Conservation (phyloP, 2,113 vertebrate genomes). For the Bungarus multicinctus region DNA sequence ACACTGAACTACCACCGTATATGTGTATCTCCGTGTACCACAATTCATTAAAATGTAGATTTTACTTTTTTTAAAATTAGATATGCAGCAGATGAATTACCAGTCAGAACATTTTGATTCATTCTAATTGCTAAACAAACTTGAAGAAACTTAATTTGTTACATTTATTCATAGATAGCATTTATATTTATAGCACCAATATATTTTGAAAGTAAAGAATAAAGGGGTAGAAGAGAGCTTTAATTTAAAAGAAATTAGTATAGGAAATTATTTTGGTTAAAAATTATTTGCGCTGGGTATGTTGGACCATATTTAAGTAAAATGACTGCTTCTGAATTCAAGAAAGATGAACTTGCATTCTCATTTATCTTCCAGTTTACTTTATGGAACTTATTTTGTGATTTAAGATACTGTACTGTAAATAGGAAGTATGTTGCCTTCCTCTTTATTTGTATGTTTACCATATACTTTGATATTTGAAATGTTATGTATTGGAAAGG, state of each 20-base stretch:
- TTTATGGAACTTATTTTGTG: slow-evolving; percentile 79
- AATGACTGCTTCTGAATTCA: slow-evolving; percentile 69
- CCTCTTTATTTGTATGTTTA: slow-evolving; percentile 88
- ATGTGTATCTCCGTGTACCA: slow-evolving; percentile 46
- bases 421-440: slow-evolving; percentile 80
- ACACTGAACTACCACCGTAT: slow-evolving; percentile 61
- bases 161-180: slow-evolving; percentile 71
- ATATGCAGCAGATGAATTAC: slow-evolving; percentile 54
- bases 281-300: slow-evolving; percentile 80
- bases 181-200: slow-evolving; percentile 77
- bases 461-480: slow-evolving; percentile 94
- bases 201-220: slow-evolving; percentile 67
- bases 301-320: slow-evolving; percentile 78
- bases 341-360: slow-evolving; percentile 68
- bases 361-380: slow-evolving; percentile 76
- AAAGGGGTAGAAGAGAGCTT: slow-evolving; percentile 71
- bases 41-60: slow-evolving; percentile 47
- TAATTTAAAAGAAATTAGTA: slow-evolving; percentile 77
- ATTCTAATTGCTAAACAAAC: slow-evolving; percentile 67
- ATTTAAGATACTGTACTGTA: slow-evolving; percentile 89
- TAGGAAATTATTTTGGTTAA: slow-evolving; percentile 81
- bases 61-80: slow-evolving; percentile 21
- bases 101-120: slow-evolving; percentile 50
- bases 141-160: slow-evolving; percentile 70
- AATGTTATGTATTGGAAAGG: slow-evolving; percentile 88